Conservation (phyloP, 2,113 vertebrate species). For the Dipodomys merriami region DNA sequence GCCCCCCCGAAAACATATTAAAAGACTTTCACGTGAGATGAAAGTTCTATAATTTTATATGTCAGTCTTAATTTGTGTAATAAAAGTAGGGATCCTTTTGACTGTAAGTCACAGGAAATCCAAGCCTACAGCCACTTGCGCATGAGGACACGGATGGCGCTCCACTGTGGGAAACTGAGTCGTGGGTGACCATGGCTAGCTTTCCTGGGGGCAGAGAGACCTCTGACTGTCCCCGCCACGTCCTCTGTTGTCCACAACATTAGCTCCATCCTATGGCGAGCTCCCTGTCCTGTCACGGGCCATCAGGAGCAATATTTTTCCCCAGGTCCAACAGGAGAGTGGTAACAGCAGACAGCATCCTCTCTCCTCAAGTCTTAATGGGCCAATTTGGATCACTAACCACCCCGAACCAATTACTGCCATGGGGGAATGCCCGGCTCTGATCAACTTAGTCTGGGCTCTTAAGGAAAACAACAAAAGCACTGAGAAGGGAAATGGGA, state of each 20-base stretch:
- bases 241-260: rapidly evolving
- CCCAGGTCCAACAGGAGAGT: background rate
- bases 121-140: background rate
- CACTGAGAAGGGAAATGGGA: background rate
- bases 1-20: no score
- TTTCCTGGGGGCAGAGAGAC: background rate
- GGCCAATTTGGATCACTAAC: constrained; percentile 28
- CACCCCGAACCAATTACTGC: constrained; percentile 7
- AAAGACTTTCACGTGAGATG: no score
- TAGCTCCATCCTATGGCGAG: background rate
- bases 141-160: background rate
- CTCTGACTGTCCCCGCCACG: background rate
- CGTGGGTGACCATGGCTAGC: rapidly evolving
- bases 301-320: background rate
- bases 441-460: background rate
- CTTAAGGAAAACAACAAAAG: constrained; percentile 9
- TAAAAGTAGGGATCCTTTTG: background rate
- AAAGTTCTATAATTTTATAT: no score
- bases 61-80: no score
- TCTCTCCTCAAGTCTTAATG: background rate
- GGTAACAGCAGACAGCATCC: background rate
- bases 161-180: background rate
- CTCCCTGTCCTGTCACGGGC: background rate
- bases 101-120: background rate
- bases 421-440: background rate